Percentiles rank a stretch among this genome's conserved stretches.
Evolutionary conservation across 2,888 invertebrate genomes (phyloP).

Genomic region (Sarcophaga caerulescens): DNA sequence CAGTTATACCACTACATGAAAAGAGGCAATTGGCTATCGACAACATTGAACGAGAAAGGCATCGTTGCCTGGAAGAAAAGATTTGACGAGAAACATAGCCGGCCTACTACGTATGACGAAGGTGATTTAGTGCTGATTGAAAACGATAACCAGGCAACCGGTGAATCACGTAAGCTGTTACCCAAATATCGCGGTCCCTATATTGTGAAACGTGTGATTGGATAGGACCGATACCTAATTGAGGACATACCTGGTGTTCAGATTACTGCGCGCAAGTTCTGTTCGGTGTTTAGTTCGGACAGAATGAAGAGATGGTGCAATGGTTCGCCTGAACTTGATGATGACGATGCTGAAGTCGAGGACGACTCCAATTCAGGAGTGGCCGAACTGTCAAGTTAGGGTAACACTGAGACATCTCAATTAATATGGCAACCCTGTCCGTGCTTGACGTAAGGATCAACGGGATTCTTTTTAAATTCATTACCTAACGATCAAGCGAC

Average conservation of each 20-base stretch:
- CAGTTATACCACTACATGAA: slow-evolving; percentile 9
- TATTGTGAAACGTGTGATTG: slow-evolving; percentile 40
- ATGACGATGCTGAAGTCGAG: neutral
- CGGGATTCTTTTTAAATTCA: too few species aligned
- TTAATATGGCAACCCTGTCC: too few species aligned
- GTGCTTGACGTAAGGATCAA: too few species aligned
- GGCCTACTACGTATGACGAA: slow-evolving; percentile 3
- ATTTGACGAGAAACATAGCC: neutral
- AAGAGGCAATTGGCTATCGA: slow-evolving; percentile 25
- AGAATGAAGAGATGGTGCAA: slow-evolving; percentile 63
- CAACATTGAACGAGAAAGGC: slow-evolving; percentile 26
- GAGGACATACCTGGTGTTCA: slow-evolving; percentile 62
- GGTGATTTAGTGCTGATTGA: slow-evolving; percentile 50
- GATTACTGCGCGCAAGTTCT: slow-evolving; percentile 45
- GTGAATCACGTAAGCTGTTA: slow-evolving; percentile 64
- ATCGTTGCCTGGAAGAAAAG: slow-evolving; percentile 25
- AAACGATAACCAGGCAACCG: slow-evolving; percentile 58
- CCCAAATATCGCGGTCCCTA: slow-evolving; percentile 14
- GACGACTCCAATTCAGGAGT: neutral
- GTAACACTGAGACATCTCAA: too few species aligned
- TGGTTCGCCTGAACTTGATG: slow-evolving; percentile 5
- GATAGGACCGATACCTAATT: slow-evolving; percentile 63
- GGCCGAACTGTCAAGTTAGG: neutral
- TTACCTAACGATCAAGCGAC: too few species aligned
- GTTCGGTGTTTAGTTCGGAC: slow-evolving; percentile 47